Base-by-base conservation (phyloP, 2,113 vertebrate species). In the Pseudorasbora parva region DNA sequence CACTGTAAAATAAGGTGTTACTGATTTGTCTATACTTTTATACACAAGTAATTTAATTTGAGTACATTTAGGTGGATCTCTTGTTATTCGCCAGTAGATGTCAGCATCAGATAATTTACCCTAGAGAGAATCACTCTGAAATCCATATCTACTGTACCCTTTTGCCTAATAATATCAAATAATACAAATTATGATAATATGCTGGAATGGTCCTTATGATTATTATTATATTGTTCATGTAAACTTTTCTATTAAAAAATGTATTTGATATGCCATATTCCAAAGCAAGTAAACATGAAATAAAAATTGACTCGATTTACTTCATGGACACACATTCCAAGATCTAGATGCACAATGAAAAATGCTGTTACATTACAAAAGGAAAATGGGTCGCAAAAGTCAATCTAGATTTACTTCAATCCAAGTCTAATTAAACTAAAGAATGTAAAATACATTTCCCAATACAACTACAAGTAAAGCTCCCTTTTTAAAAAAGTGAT, bases 51-150 rank as follows among this genome's bases (percentile, higher is more conserved):
- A 33, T 41, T 37, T 69, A 11, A 69, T 68, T 33, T 30, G 33
- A n/a, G 7, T 57, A 57, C 21, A 41, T 68, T 23, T 43, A n/a
- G 37, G 12, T 78, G n/a, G 8, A 66, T 30, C 23, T 64, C 23
- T 10, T 17, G 14, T 27, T 47, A 43, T 64, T n/a, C 27, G 49
- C 78, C 78, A 79, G 78, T 66, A 79, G 78, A 47, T 79, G 78
- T 79, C 78, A 66, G 23, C 25, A 47, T 49, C 41, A 49, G 60
- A 62, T 66, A 33, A 66, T 45, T 60, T 41, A 60, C 51, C 25
- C 54, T 1, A 57, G 11, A 78, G 4, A 60, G 15, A 45, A 72
- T 45, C 68, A 12, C 30, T 10, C 19, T 12, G 37, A 64, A 64
- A 10, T 49, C 45, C 45, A 27, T 43, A 8, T 21, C 54, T 60